phyloP scores from a whole-genome alignment of 35 echinoderm and acorn worm genomes.

The Lytechinus pictus region DNA sequence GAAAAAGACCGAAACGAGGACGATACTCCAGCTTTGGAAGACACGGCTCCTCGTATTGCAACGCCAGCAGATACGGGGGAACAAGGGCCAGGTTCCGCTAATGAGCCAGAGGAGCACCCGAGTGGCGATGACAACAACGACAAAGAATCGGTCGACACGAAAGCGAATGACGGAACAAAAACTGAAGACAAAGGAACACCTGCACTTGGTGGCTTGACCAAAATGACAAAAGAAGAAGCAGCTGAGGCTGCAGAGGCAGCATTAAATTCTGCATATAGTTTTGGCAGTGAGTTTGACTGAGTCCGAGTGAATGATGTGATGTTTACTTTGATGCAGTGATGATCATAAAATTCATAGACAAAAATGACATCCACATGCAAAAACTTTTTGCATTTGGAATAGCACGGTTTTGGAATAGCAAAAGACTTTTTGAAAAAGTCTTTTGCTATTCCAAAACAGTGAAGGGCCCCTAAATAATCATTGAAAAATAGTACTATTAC shows the following conservation, averaged over 20 bases:
- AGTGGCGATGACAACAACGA: background rate
- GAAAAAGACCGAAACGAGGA: constrained; percentile 1
- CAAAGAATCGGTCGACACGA: background rate
- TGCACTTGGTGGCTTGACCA: background rate
- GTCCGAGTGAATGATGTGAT: too few species aligned
- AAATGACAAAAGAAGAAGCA: constrained; percentile 54
- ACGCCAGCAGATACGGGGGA: constrained; percentile 21
- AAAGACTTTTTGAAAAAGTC: too few species aligned
- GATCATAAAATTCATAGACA: too few species aligned
- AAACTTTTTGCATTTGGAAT: too few species aligned
- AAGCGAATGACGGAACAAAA: constrained; percentile 9
- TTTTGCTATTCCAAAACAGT: too few species aligned
- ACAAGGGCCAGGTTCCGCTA: too few species aligned
- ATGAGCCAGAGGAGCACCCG: background rate
- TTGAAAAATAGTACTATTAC: too few species aligned
- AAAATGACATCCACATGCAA: too few species aligned
- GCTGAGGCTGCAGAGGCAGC: constrained; percentile 47
- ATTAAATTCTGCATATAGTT: constrained; percentile 34
- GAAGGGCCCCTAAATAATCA: too few species aligned
- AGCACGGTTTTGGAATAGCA: too few species aligned
- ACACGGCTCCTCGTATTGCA: background rate
- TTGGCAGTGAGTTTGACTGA: constrained; percentile 22
- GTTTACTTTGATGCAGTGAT: too few species aligned
- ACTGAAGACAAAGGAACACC: background rate
- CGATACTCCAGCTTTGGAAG: background rate